These are phyloP conservation scores for Ametastegia equiseti DNA, from an alignment of 2,888 invertebrate genomes.

Conservation along the genomic window DNA sequence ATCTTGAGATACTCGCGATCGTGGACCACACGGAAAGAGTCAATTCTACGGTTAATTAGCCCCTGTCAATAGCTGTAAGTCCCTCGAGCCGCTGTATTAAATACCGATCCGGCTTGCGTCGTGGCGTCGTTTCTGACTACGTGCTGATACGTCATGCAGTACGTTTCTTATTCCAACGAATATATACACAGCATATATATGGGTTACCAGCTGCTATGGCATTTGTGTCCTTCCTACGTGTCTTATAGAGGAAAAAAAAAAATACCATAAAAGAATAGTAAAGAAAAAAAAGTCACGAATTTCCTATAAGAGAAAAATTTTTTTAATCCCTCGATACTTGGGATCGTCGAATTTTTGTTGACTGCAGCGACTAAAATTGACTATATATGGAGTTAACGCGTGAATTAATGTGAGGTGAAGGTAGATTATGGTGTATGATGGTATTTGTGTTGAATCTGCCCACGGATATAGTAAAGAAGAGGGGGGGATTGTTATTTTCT, in stretches of 20 bases:
- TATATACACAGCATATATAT: neutral
- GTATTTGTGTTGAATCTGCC: neutral
- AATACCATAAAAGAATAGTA: neutral
- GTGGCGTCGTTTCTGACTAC: slow-evolving; percentile 8
- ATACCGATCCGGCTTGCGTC: no score
- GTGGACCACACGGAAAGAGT: slow-evolving; percentile 45
- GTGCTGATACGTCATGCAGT: slow-evolving; percentile 47
- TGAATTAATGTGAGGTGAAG: neutral
- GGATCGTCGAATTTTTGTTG: no score
- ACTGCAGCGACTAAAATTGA: slow-evolving; percentile 12
- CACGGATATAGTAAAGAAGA: neutral
- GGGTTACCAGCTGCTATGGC: neutral
- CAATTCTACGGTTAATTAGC: slow-evolving; percentile 58
- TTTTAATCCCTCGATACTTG: neutral
- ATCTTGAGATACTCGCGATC: neutral
- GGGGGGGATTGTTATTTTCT: slow-evolving; percentile 16
- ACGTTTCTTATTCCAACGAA: slow-evolving; percentile 15
- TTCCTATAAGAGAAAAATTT: no score
- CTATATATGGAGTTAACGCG: neutral
- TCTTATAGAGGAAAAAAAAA: slow-evolving; percentile 28
- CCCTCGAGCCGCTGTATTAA: slow-evolving; percentile 51
- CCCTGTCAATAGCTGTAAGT: slow-evolving; percentile 60
- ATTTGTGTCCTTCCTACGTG: neutral
- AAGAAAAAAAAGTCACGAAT: no score
- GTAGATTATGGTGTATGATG: neutral